Base-by-base conservation (phyloP, 2,797 vertebrate genomes). In the Catamblyrhynchus diadema region DNA sequence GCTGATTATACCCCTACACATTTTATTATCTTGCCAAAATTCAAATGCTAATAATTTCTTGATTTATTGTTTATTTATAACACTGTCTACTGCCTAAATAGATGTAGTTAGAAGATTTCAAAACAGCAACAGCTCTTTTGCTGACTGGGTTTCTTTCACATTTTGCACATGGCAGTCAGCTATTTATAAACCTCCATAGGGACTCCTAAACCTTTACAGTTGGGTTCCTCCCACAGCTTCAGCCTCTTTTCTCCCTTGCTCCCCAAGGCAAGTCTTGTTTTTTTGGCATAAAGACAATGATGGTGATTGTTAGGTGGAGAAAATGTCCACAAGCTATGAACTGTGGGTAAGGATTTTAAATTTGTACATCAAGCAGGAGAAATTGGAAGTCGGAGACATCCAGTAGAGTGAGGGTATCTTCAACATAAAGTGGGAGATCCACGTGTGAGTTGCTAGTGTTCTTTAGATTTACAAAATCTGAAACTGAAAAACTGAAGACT, bases 21-120 rank as follows among this genome's bases (percentile, higher is more conserved):
- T 97, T 98, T 97, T 96, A 97, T 96, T 97, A 96, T 97, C 93
- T 97, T 97, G 95, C 95, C 96, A 97, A 96, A 96, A 97, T 95
- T 94, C 94, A 96, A 95, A 95, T 94, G 94, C 90, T 97, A 97
- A 97, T 97, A 97, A 97, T 97, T 93, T 95, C 80, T 97, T 97
- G 96, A 97, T 97, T 98, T 98, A 97, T 88, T 97, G 78, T 97
- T 98, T 97, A 93, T 96, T 97, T 98, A 93, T 97, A 97, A 94
- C 50, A 77, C 67, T 61, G 65, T 95, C 94, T 95, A 61, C 87
- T 95, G 69, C 83, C 81, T 95, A 95, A 96, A 88, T 94, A 50
- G 44, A 86, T 7, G 4, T 84, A 83, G 66, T 94, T 94, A 96
- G 88, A 95, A 91, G 94, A 95, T 96, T 97, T 97, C 84, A 89